A percentile compares a stretch with the other conserved stretches of the same genome.
These are phyloP conservation scores for Neopelma chrysocephalum DNA, from an alignment of 2,797 vertebrate species.

Conservation along the genomic window DNA sequence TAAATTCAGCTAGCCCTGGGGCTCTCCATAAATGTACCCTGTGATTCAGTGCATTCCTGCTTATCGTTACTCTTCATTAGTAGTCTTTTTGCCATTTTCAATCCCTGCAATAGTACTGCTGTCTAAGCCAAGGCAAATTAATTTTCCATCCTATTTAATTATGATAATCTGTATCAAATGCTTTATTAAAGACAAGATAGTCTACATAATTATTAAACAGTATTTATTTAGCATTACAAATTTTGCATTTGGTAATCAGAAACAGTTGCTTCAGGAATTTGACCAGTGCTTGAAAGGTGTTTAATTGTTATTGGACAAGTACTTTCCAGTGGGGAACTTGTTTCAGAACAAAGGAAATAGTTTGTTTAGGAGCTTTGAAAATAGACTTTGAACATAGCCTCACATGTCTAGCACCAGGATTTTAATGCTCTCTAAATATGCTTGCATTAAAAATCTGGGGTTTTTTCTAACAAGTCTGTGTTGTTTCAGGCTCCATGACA, in stretches of 20 bases:
- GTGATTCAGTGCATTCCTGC: background rate
- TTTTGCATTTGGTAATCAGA: background rate
- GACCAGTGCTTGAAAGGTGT: background rate
- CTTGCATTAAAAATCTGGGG: background rate
- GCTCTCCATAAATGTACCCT: background rate
- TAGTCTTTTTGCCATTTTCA: constrained; percentile 1
- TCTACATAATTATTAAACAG: background rate
- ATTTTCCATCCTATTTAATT: constrained; percentile 42
- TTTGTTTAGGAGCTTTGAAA: background rate
- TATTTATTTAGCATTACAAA: constrained; percentile 27
- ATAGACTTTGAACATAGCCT: background rate
- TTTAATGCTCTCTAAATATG: background rate
- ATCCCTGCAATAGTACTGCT: background rate
- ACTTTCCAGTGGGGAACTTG: background rate
- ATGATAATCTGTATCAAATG: background rate
- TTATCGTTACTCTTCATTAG: background rate
- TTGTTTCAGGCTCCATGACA: constrained; percentile 88
- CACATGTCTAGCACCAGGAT: background rate
- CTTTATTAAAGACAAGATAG: constrained; percentile 15
- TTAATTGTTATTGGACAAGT: background rate
- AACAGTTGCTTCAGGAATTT: constrained; percentile 5
- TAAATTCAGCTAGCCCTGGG: background rate
- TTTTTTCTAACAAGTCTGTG: background rate
- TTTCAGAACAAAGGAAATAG: background rate
- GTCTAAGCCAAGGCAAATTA: constrained; percentile 25